A percentile compares a stretch with the other conserved stretches of the same genome.
Conservation (phyloP, 53 echinoderm and acorn worm species). For the Crossaster papposus region DNA sequence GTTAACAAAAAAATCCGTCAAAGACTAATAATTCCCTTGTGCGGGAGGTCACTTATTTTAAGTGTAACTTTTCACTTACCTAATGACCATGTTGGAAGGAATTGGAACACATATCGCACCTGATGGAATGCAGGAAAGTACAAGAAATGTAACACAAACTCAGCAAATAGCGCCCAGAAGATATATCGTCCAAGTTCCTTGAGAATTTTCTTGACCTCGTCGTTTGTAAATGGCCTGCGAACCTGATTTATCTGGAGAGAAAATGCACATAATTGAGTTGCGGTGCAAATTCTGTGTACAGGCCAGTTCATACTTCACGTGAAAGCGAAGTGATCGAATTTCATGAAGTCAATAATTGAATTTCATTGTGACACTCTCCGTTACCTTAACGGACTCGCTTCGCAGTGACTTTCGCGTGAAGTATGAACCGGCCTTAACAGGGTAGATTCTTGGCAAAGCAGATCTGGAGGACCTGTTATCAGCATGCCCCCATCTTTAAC, state of each 20-base stretch:
- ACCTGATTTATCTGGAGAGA: constrained; percentile 58
- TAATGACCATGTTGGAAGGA: constrained; percentile 58
- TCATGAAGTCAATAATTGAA: no score
- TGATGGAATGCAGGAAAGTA: constrained; percentile 84
- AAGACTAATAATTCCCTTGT: not conserved
- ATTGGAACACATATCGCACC: constrained; percentile 41
- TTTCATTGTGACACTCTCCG: no score
- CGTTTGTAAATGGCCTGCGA: constrained; percentile 50
- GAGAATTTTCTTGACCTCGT: constrained; percentile 68
- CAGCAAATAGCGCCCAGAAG: constrained; percentile 80
- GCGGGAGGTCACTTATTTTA: not conserved
- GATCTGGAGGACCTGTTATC: no score
- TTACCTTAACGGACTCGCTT: no score
- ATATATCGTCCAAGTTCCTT: constrained; percentile 76
- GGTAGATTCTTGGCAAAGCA: no score
- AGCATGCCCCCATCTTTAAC: no score
- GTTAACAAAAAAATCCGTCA: not conserved
- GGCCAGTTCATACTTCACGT: no score
- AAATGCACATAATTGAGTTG: not conserved
- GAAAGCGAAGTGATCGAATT: no score
- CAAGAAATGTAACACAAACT: constrained; percentile 75
- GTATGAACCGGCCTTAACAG: no score
- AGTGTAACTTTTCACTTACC: constrained; percentile 46
- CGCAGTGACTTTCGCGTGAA: no score
- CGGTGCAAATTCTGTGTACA: no score